Percentiles rank a stretch among this genome's conserved stretches.
These are phyloP conservation scores for Odontothrips loti DNA, from an alignment of 2,888 invertebrate species.

Conservation along the genomic window DNA sequence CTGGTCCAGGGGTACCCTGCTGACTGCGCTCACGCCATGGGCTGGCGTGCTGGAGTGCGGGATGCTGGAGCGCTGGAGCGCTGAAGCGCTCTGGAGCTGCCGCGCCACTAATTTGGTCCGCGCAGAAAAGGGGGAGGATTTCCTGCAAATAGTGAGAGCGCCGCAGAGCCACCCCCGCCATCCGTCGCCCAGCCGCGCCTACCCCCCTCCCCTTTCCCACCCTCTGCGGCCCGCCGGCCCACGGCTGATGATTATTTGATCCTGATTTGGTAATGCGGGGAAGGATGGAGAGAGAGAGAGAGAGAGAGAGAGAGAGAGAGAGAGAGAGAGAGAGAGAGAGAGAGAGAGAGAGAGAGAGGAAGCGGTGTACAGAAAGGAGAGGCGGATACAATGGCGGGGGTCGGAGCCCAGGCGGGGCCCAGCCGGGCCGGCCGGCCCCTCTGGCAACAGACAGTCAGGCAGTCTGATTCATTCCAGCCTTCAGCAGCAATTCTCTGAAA, in stretches of 20 bases:
- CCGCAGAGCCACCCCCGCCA: background rate
- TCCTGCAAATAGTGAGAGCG: background rate
- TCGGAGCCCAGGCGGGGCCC: background rate
- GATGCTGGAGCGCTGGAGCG: background rate
- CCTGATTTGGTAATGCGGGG: background rate
- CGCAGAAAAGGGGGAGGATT: too few species aligned
- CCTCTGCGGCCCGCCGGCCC: background rate
- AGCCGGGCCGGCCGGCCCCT: background rate
- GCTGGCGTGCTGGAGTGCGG: too few species aligned
- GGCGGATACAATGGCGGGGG: background rate
- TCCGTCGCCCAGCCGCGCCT: background rate
- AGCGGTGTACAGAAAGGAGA: background rate
- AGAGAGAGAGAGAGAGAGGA: background rate
- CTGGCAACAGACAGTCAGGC: slow-evolving; percentile 17
- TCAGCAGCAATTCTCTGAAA: slow-evolving; percentile 24
- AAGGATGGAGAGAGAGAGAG: background rate
- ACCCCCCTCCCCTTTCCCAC: background rate
- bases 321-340: background rate
- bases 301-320: background rate
- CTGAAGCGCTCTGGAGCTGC: background rate
- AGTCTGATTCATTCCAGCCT: slow-evolving; percentile 18
- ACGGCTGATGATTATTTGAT: slow-evolving; percentile 16
- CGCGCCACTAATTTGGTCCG: background rate
- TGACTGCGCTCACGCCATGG: too few species aligned
- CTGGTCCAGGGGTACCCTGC: too few species aligned